These are phyloP conservation scores for Eupithecia dodoneata DNA, from an alignment of 2,888 invertebrate species.

Conservation along the genomic window DNA sequence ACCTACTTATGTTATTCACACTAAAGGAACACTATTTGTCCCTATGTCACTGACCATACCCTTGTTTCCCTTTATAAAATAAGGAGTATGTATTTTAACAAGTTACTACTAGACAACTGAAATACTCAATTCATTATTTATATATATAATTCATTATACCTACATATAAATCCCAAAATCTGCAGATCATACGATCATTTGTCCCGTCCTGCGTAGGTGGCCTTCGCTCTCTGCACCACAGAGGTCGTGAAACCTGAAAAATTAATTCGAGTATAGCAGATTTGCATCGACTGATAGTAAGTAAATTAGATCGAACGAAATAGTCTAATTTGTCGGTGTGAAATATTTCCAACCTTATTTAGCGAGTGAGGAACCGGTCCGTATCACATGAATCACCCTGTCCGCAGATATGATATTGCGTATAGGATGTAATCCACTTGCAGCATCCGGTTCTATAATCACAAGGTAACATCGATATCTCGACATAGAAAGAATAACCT, in stretches of 20 bases:
- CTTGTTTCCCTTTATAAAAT: too few species aligned
- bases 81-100: too few species aligned
- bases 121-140: background rate
- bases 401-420: conserved; percentile 24
- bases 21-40: too few species aligned
- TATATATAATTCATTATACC: too few species aligned
- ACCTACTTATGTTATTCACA: too few species aligned
- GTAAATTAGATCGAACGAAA: background rate
- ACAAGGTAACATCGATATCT: conserved; percentile 46
- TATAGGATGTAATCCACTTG: conserved; percentile 50
- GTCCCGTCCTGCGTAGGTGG: background rate
- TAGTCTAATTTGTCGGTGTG: background rate
- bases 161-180: background rate
- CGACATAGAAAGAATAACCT: conserved; percentile 36
- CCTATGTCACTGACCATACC: too few species aligned
- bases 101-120: background rate
- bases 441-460: conserved; percentile 54
- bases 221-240: background rate
- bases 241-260: background rate
- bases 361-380: background rate
- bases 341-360: background rate
- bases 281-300: background rate
- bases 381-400: conserved; percentile 3
- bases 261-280: background rate
- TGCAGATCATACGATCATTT: background rate